phyloP scores from a whole-genome alignment of 2,113 vertebrate species.

The Crocuta crocuta region DNA sequence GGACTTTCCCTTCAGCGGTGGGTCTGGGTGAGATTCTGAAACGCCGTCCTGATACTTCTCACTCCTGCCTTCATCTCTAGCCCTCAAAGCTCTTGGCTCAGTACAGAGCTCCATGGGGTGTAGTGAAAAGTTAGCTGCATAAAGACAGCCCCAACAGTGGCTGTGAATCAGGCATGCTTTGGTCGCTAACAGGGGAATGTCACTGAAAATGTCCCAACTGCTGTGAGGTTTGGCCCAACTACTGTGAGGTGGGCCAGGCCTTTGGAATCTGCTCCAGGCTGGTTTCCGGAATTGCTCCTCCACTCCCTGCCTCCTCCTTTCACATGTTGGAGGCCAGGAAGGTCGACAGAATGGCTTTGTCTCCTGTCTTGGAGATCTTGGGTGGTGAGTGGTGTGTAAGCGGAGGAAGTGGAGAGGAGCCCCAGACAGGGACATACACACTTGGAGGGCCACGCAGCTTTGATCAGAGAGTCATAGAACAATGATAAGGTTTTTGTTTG shows the following conservation, averaged over 20 bases:
- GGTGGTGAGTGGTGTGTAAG: background rate
- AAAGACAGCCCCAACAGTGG: background rate
- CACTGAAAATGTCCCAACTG: background rate
- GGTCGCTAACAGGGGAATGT: background rate
- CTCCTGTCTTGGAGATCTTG: background rate
- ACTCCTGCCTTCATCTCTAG: background rate
- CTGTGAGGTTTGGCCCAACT: background rate
- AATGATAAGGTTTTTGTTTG: background rate
- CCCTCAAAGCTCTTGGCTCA: background rate
- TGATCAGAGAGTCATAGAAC: background rate
- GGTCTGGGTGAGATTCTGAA: background rate
- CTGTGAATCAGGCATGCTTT: background rate
- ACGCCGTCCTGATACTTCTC: background rate
- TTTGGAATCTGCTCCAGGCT: conserved; percentile 16
- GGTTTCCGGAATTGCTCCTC: background rate
- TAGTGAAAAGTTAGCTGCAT: background rate
- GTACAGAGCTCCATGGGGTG: background rate
- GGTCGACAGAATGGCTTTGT: background rate
- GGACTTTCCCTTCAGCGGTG: background rate
- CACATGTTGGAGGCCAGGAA: background rate
- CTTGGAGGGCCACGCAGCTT: background rate
- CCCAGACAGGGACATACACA: background rate
- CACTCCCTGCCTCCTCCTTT: background rate
- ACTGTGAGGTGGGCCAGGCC: background rate
- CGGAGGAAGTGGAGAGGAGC: background rate